Evolutionary conservation across 2,888 invertebrate genomes (phyloP).

Genomic region (Drosophila setosimentum): DNA sequence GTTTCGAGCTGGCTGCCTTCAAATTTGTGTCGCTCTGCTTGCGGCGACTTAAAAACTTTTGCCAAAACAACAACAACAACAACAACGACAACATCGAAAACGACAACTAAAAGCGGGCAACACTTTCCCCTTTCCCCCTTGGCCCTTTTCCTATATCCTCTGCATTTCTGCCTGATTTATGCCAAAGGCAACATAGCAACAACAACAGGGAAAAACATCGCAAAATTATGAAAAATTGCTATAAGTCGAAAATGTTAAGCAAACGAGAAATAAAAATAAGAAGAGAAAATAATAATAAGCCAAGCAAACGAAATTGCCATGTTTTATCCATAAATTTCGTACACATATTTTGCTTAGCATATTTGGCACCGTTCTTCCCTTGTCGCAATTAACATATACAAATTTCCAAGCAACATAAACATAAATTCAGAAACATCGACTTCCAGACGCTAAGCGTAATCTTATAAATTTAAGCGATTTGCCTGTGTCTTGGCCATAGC

Average conservation of each 20-base stretch:
- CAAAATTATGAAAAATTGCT: slow-evolving; percentile 78
- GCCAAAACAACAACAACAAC: slow-evolving; percentile 47
- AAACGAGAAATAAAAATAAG: slow-evolving; percentile 23
- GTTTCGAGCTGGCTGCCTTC: background rate
- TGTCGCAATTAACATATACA: slow-evolving; percentile 79
- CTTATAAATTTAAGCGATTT: slow-evolving; percentile 27
- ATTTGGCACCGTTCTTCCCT: slow-evolving; percentile 64
- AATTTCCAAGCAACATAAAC: slow-evolving; percentile 56
- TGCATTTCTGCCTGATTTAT: slow-evolving; percentile 68
- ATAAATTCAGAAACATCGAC: slow-evolving; percentile 60
- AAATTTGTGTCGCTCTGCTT: slow-evolving; percentile 47
- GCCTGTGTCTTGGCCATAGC: background rate
- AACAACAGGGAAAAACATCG: slow-evolving; percentile 14
- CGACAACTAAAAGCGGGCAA: slow-evolving; percentile 3
- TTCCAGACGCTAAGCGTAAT: slow-evolving; percentile 16
- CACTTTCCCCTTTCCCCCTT: background rate
- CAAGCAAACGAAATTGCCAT: slow-evolving; percentile 61
- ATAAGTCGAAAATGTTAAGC: slow-evolving; percentile 61
- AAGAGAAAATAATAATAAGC: slow-evolving; percentile 34
- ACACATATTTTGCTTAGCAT: slow-evolving; percentile 43
- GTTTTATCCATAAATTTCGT: slow-evolving; percentile 71
- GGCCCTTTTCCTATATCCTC: slow-evolving; percentile 13
- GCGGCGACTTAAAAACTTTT: slow-evolving; percentile 56
- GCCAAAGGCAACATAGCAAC: slow-evolving; percentile 58
- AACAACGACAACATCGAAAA: slow-evolving; percentile 1